Evolutionary conservation across 2,797 vertebrate species (phyloP).

Genomic region (Pseudomugil tenellus): DNA sequence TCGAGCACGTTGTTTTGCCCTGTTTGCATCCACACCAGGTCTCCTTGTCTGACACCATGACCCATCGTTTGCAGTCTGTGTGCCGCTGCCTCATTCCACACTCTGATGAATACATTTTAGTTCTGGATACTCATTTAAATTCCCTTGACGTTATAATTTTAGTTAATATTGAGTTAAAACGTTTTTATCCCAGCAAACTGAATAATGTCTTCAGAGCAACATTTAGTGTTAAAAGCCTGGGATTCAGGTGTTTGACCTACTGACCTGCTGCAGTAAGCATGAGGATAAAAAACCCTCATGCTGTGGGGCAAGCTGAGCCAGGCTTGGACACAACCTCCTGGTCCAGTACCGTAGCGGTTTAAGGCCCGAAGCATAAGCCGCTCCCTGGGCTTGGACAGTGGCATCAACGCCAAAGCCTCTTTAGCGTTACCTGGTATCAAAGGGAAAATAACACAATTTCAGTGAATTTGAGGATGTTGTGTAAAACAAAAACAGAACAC

Average conservation of each 20-base stretch:
- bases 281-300: conserved; percentile 92
- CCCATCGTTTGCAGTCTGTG: conserved; percentile 86
- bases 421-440: conserved; percentile 89
- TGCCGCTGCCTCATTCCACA: conserved; percentile 92
- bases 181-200: neutral
- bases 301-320: conserved; percentile 95
- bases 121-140: neutral
- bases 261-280: conserved; percentile 92
- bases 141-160: neutral
- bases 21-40: conserved; percentile 84
- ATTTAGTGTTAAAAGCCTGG: neutral
- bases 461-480: too few relatives aligned
- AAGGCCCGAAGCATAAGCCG: conserved; percentile 90
- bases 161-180: neutral
- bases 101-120: conserved; percentile 60
- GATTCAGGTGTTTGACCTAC: neutral
- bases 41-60: conserved; percentile 84
- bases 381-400: conserved; percentile 90
- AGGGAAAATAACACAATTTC: conserved; percentile 33
- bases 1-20: conserved; percentile 61
- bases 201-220: too few relatives aligned
- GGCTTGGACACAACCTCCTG: conserved; percentile 86
- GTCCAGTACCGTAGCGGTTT: conserved; percentile 88
- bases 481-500: too few relatives aligned
- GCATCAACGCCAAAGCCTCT: conserved; percentile 88